Percentiles rank a stretch among this genome's conserved stretches.
phyloP scores from a whole-genome alignment of 2,888 invertebrate genomes.

The Cybosia mesomella region DNA sequence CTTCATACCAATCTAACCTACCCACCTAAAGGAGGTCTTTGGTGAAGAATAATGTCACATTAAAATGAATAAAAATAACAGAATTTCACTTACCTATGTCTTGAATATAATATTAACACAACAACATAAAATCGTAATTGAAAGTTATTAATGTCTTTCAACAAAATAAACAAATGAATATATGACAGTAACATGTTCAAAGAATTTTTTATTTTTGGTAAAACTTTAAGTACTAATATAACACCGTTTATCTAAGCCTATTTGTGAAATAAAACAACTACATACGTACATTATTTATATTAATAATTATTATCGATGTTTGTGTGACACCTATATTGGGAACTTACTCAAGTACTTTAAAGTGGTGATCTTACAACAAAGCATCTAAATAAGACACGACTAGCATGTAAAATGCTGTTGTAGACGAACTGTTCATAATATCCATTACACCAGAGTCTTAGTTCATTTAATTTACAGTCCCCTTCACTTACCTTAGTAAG shows the following conservation, averaged over 20 bases:
- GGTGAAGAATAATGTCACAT: slow-evolving; percentile 67
- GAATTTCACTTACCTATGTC: slow-evolving; percentile 58
- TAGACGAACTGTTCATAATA: slow-evolving; percentile 41
- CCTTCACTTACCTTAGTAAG: slow-evolving; percentile 22
- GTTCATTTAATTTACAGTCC: slow-evolving; percentile 22
- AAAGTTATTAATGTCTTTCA: slow-evolving; percentile 58
- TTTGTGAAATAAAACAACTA: slow-evolving; percentile 72
- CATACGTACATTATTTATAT: slow-evolving; percentile 35
- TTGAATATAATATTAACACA: slow-evolving; percentile 74
- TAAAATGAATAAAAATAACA: slow-evolving; percentile 48
- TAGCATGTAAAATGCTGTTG: slow-evolving; percentile 78
- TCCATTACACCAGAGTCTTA: slow-evolving; percentile 19
- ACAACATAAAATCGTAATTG: slow-evolving; percentile 68
- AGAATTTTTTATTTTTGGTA: slow-evolving; percentile 79
- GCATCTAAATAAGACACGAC: slow-evolving; percentile 66
- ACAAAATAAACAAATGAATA: slow-evolving; percentile 70
- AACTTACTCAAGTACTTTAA: slow-evolving; percentile 49
- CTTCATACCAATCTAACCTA: background rate
- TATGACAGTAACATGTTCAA: slow-evolving; percentile 77
- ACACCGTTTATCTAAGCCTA: slow-evolving; percentile 70
- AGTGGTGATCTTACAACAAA: slow-evolving; percentile 53
- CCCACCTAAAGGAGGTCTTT: slow-evolving; percentile 61
- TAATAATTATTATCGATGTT: slow-evolving; percentile 38
- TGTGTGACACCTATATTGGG: slow-evolving; percentile 49
- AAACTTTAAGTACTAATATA: slow-evolving; percentile 83